Evolutionary conservation across 1,140 invertebrate genomes (phyloP).

Genomic region (Nomia melanderi): DNA sequence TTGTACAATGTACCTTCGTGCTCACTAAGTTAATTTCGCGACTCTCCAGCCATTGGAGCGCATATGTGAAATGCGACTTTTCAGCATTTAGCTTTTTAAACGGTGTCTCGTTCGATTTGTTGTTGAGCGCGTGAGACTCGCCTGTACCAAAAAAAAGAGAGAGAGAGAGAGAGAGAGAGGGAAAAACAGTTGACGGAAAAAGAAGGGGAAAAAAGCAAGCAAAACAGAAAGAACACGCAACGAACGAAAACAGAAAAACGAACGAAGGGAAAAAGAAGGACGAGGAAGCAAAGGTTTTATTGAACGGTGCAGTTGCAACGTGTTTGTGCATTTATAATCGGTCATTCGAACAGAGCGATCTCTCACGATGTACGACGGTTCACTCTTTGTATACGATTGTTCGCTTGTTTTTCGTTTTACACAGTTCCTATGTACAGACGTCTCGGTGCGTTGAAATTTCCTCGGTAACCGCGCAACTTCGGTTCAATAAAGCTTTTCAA

Average conservation of each 20-base stretch:
- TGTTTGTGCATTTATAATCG: slow-evolving; percentile 56
- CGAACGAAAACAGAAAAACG: neutral
- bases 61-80: slow-evolving; percentile 17
- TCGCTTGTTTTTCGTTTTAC: slow-evolving; percentile 39
- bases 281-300: slow-evolving; percentile 54
- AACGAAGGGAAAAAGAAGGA: neutral
- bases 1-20: slow-evolving; percentile 63
- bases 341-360: neutral
- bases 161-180: neutral
- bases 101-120: slow-evolving; percentile 24
- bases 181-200: no score
- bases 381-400: slow-evolving; percentile 5
- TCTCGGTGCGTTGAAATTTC: slow-evolving; percentile 19
- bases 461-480: slow-evolving; percentile 27
- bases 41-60: slow-evolving; percentile 17
- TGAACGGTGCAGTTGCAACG: slow-evolving; percentile 43
- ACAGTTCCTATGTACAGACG: slow-evolving; percentile 60
- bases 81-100: slow-evolving; percentile 45
- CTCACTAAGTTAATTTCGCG: slow-evolving; percentile 48
- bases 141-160: neutral
- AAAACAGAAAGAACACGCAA: no score
- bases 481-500: slow-evolving; percentile 63
- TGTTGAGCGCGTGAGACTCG: slow-evolving; percentile 21
- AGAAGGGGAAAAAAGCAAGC: neutral
- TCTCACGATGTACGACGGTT: slow-evolving; percentile 5